phyloP scores from a whole-genome alignment of 2,797 vertebrate species.

The Eospalax fontanierii region DNA sequence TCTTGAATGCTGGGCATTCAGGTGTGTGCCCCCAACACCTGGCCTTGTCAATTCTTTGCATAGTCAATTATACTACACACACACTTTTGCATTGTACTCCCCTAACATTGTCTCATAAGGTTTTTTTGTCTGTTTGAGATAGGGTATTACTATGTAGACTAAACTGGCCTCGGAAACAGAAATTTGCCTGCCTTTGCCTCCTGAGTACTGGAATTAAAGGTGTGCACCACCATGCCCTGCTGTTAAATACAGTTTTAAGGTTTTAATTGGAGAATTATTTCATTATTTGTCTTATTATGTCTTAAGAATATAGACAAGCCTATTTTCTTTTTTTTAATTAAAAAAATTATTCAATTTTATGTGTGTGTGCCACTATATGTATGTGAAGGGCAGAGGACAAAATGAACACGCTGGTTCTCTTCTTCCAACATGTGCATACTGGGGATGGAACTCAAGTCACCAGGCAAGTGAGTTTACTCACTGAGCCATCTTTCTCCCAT shows the following conservation, averaged over 20 bases:
- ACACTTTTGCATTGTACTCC: slow-evolving; percentile 31
- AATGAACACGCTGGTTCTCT: neutral
- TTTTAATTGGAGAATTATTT: neutral
- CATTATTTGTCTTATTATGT: too few species aligned
- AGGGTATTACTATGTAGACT: too few species aligned
- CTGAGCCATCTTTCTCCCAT: neutral
- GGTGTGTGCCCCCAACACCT: neutral
- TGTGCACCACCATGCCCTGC: too few species aligned
- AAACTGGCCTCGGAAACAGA: too few species aligned
- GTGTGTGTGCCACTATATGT: too few species aligned
- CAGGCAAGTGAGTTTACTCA: neutral
- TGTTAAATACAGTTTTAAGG: neutral
- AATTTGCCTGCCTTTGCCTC: too few species aligned
- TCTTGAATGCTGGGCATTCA: neutral
- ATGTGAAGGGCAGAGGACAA: neutral
- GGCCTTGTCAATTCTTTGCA: slow-evolving; percentile 2
- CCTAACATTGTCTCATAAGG: neutral
- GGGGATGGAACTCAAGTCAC: neutral
- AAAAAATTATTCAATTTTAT: neutral
- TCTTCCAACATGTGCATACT: neutral
- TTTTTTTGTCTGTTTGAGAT: too few species aligned
- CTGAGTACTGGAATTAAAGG: too few species aligned
- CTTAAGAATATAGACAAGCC: neutral
- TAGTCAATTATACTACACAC: neutral
- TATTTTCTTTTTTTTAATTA: slow-evolving; percentile 5